These are phyloP conservation scores for Mirounga angustirostris DNA, from an alignment of 2,113 vertebrate species.

Conservation along the genomic window DNA sequence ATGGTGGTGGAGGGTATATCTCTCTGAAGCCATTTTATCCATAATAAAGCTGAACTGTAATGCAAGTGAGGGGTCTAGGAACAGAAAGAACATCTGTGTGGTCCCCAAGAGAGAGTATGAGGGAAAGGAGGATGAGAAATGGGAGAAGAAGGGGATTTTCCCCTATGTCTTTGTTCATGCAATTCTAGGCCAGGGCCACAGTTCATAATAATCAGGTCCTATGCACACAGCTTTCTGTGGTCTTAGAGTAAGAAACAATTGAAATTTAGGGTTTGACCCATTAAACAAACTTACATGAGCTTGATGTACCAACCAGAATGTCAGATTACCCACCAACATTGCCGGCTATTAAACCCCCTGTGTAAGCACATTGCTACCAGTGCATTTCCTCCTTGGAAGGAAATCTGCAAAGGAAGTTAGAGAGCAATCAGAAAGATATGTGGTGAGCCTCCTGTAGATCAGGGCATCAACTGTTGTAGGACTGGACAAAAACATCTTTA, in stretches of 20 bases:
- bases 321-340: not conserved
- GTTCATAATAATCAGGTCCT: not conserved
- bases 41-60: not conserved
- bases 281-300: constrained; percentile 12
- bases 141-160: not conserved
- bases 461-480: not conserved
- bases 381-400: not conserved
- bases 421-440: not conserved
- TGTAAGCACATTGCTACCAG: not conserved
- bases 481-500: not conserved
- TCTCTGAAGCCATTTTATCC: not conserved
- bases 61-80: not conserved
- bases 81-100: not conserved
- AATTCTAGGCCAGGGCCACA: not conserved
- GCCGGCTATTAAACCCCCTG: not conserved
- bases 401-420: not conserved
- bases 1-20: not conserved
- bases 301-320: not conserved
- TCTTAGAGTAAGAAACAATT: not conserved
- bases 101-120: not conserved
- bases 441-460: not conserved
- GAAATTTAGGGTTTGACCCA: not conserved
- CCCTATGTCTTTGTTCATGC: not conserved
- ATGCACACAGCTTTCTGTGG: not conserved
- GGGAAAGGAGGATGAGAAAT: not conserved